These are phyloP conservation scores for Enteromius unitaeniatus DNA, from an alignment of 2,797 vertebrate genomes.

Conservation along the genomic window DNA sequence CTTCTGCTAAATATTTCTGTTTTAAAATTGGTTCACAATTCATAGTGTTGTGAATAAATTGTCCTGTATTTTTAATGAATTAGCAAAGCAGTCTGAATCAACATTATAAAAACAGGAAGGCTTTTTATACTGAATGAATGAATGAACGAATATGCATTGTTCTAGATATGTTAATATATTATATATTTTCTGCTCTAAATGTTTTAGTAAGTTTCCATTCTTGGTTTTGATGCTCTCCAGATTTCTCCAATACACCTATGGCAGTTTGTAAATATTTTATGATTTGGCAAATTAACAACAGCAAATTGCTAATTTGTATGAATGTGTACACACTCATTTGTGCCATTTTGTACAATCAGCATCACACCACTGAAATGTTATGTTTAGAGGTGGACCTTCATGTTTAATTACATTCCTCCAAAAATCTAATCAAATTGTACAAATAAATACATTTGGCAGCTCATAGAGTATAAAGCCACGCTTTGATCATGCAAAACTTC, in stretches of 20 bases:
- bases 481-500: neutral
- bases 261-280: neutral
- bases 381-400: neutral
- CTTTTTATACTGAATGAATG: neutral
- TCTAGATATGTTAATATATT: neutral
- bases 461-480: neutral
- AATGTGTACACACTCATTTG: neutral
- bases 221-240: too few relatives aligned
- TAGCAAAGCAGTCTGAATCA: neutral
- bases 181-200: neutral
- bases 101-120: neutral
- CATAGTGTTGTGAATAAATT: neutral
- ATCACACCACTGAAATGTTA: neutral
- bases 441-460: neutral
- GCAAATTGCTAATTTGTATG: neutral
- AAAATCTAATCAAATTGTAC: neutral
- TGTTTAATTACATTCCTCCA: neutral
- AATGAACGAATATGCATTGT: neutral
- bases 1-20: neutral
- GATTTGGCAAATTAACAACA: neutral
- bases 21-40: neutral
- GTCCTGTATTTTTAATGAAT: neutral
- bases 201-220: neutral
- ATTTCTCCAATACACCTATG: neutral
- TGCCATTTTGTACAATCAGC: neutral